A percentile compares a stretch with the other conserved stretches of the same genome.
Conservation (phyloP, 2,888 invertebrate genomes). For the Drosophila nigricruria region DNA sequence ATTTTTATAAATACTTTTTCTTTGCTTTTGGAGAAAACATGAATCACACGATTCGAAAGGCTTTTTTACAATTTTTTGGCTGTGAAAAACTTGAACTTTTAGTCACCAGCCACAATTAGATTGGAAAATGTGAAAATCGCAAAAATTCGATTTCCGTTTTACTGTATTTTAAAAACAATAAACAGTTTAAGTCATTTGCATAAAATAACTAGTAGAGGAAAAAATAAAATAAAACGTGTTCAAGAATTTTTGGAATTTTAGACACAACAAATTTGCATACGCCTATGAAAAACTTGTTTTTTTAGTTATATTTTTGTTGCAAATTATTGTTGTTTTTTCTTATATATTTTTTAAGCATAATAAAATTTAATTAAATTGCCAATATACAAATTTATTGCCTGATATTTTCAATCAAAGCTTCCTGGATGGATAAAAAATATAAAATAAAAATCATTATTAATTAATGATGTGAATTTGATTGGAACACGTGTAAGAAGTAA, state of each 20-base stretch:
- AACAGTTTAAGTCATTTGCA: constrained; percentile 54
- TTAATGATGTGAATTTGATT: constrained; percentile 21
- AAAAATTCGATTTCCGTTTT: constrained; percentile 55
- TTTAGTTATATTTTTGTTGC: constrained; percentile 26
- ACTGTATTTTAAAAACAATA: constrained; percentile 31
- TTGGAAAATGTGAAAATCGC: neutral
- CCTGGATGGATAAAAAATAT: constrained; percentile 6
- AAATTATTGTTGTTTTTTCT: constrained; percentile 14
- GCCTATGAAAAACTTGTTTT: constrained; percentile 58
- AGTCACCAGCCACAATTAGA: constrained; percentile 8
- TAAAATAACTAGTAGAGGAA: constrained; percentile 53
- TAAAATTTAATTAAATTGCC: constrained; percentile 13
- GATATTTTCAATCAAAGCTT: constrained; percentile 19
- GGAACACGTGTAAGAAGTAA: constrained; percentile 37
- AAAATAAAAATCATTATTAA: constrained; percentile 12
- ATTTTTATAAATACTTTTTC: neutral
- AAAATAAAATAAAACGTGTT: constrained; percentile 25
- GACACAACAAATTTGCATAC: constrained; percentile 55
- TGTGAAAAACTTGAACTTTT: no score
- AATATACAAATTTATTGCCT: neutral
- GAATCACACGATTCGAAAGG: constrained; percentile 38
- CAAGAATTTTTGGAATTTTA: constrained; percentile 38
- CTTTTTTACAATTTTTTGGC: constrained; percentile 13
- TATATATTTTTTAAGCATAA: neutral
- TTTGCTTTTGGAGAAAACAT: constrained; percentile 55